Evolutionary conservation across 1,140 invertebrate species (phyloP), one percentile per base, ranked within the genome.

Genomic region (Pseudobourletiella spinata): DNA sequence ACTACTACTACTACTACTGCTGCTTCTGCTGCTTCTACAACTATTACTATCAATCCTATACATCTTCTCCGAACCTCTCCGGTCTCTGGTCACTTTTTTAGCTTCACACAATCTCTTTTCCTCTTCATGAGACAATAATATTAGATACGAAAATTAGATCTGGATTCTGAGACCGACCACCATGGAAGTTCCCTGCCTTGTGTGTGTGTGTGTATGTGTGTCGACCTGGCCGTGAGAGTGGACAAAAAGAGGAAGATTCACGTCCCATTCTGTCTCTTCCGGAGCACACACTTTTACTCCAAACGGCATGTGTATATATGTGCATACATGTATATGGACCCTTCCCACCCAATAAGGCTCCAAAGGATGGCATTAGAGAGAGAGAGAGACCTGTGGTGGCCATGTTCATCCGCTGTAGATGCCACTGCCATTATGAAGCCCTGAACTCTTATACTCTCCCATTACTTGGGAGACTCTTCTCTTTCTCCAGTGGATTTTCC

Each of bases 31-130:
- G n/a, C n/a, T n/a, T n/a, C n/a, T n/a, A n/a, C n/a, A n/a, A n/a
- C n/a, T n/a, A n/a, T n/a, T n/a, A n/a, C n/a, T n/a, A n/a, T n/a
- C n/a, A n/a, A n/a, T n/a, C n/a, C n/a, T n/a, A n/a, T n/a, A n/a
- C n/a, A n/a, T n/a, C n/a, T n/a, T n/a, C n/a, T n/a, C n/a, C n/a
- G n/a, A n/a, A n/a, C n/a, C n/a, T 16, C 18, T 46, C 6, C 4
- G 24, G 43, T 20, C 43, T 51, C 28, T 51, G 20, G 48, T 24
- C 25, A 24, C 6, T 26, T 51, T 51, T 51, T 51, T 26, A 51
- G 48, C 28, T 51, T 51, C 48, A 22, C n/a, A n/a, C 48, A 51
- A 51, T 51, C 48, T 51, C 25, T 51, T 51, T 51, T 51, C 48
- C 24, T 25, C 48, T 51, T 51, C 48, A 51, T 51, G 48, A 26